Evolutionary conservation across 2,797 vertebrate genomes (phyloP).

Genomic region (Centroberyx gerrardi): DNA sequence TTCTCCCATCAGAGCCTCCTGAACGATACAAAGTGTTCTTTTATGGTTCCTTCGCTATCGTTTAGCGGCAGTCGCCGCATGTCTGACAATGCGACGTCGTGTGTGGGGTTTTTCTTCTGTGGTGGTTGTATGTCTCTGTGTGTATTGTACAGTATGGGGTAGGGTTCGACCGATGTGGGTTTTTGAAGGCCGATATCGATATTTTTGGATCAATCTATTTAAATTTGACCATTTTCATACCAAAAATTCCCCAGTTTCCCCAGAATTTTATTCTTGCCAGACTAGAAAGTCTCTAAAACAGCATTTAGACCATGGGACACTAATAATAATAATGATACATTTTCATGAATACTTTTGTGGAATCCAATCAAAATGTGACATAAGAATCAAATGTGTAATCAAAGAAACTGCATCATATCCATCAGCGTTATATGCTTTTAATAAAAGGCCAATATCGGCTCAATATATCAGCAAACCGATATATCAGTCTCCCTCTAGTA

Average conservation of each 20-base stretch:
- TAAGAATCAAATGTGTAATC: too few relatives aligned
- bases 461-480: slow-evolving; percentile 3
- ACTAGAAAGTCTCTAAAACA: too few relatives aligned
- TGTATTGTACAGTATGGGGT: neutral
- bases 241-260: too few relatives aligned
- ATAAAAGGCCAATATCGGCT: slow-evolving; percentile 20
- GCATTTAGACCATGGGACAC: too few relatives aligned
- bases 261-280: too few relatives aligned
- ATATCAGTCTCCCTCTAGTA: slow-evolving; percentile 21
- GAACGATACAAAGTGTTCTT: slow-evolving; percentile 63
- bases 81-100: slow-evolving; percentile 21
- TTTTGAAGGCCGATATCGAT: too few relatives aligned
- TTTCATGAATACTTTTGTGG: neutral
- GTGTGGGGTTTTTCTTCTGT: slow-evolving; percentile 17
- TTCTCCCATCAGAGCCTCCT: slow-evolving; percentile 41
- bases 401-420: too few relatives aligned
- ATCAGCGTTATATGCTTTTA: neutral
- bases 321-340: too few relatives aligned
- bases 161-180: slow-evolving; percentile 6
- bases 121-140: slow-evolving; percentile 2
- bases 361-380: too few relatives aligned
- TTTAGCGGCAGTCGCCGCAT: slow-evolving; percentile 52
- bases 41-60: slow-evolving; percentile 53
- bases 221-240: too few relatives aligned
- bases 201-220: too few relatives aligned